Percentiles rank a stretch among this genome's conserved stretches.
Conservation (phyloP, 2,888 invertebrate species). For the Thumatha senex region DNA sequence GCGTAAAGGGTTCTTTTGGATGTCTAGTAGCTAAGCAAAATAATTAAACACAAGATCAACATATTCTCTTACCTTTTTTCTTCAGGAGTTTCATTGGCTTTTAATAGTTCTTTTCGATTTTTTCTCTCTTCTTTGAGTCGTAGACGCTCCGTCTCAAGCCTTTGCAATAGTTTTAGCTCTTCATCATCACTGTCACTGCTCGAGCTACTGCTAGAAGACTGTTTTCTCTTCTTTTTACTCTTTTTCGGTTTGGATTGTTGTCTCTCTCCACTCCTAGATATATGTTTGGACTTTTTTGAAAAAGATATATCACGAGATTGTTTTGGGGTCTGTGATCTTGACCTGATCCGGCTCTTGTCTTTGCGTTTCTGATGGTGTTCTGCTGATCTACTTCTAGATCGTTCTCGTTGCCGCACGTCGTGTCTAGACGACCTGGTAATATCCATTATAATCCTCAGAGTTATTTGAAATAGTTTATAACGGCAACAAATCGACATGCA, state of each 20-base stretch:
- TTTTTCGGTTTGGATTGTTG: slow-evolving; percentile 58
- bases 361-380: slow-evolving; percentile 44
- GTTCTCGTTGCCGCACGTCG: slow-evolving; percentile 46
- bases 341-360: slow-evolving; percentile 39
- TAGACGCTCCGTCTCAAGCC: slow-evolving; percentile 88
- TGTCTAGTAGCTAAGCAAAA: too few species aligned
- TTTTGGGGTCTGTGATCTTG: slow-evolving; percentile 34
- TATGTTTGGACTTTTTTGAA: slow-evolving; percentile 28
- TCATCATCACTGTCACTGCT: slow-evolving; percentile 74
- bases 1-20: too few species aligned
- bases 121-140: slow-evolving; percentile 86
- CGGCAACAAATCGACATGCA: background rate
- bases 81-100: slow-evolving; percentile 97
- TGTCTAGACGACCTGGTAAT: slow-evolving; percentile 60
- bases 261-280: slow-evolving; percentile 50
- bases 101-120: slow-evolving; percentile 89
- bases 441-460: background rate
- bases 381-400: slow-evolving; percentile 47
- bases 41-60: too few species aligned
- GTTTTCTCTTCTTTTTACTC: slow-evolving; percentile 47
- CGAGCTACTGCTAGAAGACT: slow-evolving; percentile 54
- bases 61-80: slow-evolving; percentile 88
- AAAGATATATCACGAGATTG: slow-evolving; percentile 46
- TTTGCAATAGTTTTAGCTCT: slow-evolving; percentile 87
- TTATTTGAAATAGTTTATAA: too few species aligned